These are phyloP conservation scores for Heliopora coerulea DNA, from an alignment of 92 coral and sea anemone genomes.

Conservation along the genomic window DNA sequence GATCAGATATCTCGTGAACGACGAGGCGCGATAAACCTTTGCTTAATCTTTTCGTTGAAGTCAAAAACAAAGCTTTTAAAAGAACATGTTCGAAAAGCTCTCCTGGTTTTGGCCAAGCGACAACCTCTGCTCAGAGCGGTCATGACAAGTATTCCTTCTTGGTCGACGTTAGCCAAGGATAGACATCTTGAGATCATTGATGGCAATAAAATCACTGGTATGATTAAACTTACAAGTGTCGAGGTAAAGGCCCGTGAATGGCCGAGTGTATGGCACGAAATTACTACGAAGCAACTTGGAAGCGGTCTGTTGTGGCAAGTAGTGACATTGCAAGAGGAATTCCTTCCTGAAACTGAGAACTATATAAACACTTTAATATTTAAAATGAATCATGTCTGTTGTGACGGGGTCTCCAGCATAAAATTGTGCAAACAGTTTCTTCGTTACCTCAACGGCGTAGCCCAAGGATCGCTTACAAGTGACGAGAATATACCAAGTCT, in stretches of 20 bases:
- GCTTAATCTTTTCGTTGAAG: neutral
- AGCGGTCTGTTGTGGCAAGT: neutral
- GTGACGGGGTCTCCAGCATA: neutral
- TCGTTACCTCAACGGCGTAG: neutral
- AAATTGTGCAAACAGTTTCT: conserved; percentile 2
- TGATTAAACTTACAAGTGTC: neutral
- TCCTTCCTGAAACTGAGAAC: neutral
- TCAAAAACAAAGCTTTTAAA: neutral
- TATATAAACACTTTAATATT: neutral
- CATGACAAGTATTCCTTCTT: neutral
- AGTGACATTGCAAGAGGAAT: neutral
- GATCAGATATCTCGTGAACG: neutral
- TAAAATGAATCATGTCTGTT: neutral
- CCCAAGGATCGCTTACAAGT: too few relatives aligned
- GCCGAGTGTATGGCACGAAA: neutral
- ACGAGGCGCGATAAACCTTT: neutral
- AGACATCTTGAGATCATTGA: neutral
- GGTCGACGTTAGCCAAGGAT: neutral
- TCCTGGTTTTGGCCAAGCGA: neutral
- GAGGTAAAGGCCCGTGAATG: neutral
- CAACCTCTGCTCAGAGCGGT: conserved; percentile 8
- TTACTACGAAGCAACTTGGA: neutral
- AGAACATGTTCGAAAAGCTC: neutral
- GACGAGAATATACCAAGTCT: neutral
- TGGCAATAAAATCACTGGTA: neutral